A percentile compares a stretch with the other conserved stretches of the same genome.
phyloP scores from a whole-genome alignment of 2,888 invertebrate species.

The Euproctis similis region DNA sequence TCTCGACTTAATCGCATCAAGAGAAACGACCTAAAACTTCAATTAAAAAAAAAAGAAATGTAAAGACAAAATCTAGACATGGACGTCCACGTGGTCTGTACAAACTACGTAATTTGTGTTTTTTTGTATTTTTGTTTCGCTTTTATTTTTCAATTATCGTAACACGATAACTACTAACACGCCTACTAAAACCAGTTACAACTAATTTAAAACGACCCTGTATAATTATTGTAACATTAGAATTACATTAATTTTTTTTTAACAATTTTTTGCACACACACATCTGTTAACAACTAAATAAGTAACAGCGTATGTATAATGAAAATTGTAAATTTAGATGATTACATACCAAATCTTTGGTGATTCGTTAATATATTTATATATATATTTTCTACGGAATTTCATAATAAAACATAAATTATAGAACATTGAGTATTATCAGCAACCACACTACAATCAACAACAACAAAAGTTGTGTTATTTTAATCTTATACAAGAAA shows the following conservation, averaged over 20 bases:
- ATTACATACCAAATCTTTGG: conserved; percentile 42
- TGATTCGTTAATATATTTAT: conserved; percentile 32
- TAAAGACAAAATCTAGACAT: conserved; percentile 1
- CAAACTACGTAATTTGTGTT: conserved; percentile 17
- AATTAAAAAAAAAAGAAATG: too few relatives aligned
- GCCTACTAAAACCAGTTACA: conserved; percentile 24
- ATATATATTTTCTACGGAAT: too few relatives aligned
- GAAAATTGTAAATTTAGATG: conserved; percentile 20
- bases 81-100: conserved; percentile 9
- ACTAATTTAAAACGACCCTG: conserved; percentile 23
- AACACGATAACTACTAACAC: conserved; percentile 13
- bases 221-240: conserved; percentile 20
- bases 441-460: too few relatives aligned
- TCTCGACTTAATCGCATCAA: too few relatives aligned
- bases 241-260: conserved; percentile 16
- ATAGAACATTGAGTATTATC: too few relatives aligned
- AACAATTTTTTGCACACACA: too few relatives aligned
- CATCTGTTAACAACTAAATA: conserved; percentile 15
- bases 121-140: too few relatives aligned
- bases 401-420: too few relatives aligned
- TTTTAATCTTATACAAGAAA: too few relatives aligned
- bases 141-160: conserved; percentile 8
- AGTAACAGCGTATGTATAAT: conserved; percentile 15
- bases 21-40: too few relatives aligned
- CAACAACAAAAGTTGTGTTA: too few relatives aligned